Conservation (phyloP, 2,113 vertebrate species). For the Pseudopipra pipra region DNA sequence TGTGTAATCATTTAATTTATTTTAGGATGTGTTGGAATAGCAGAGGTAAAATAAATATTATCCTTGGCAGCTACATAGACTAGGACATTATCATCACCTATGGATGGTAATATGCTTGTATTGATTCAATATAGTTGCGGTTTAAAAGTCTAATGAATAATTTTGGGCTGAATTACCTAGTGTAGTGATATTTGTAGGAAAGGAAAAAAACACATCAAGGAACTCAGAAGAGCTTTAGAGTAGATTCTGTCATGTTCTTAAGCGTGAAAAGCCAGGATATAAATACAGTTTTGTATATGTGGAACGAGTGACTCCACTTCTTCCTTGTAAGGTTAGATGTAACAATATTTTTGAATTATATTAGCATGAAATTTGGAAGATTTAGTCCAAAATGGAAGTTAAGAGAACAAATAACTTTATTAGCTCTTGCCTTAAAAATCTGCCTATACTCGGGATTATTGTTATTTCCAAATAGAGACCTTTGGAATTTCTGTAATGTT, state of each 20-base stretch:
- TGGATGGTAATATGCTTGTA: not conserved
- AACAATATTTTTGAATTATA: not conserved
- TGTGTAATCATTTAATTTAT: not conserved
- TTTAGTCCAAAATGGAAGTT: not conserved
- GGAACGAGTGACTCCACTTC: not conserved
- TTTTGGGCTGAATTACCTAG: not conserved
- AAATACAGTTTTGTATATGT: not conserved
- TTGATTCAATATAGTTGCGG: not conserved
- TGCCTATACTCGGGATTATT: constrained; percentile 45
- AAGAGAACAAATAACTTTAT: not conserved
- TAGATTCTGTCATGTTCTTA: not conserved
- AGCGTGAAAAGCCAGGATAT: not conserved
- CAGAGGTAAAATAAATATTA: constrained; percentile 28
- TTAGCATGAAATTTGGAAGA: not conserved
- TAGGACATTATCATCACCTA: not conserved
- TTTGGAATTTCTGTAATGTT: constrained; percentile 55
- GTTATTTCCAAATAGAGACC: constrained; percentile 34
- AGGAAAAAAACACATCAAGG: not conserved
- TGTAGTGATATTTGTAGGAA: not conserved
- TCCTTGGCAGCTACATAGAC: not conserved
- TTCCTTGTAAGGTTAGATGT: not conserved
- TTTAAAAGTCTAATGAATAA: not conserved
- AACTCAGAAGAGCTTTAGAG: not conserved
- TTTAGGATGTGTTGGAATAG: constrained; percentile 32
- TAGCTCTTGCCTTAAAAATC: constrained; percentile 11